Percentiles rank a stretch among this genome's conserved stretches.
These are phyloP conservation scores for Nezara viridula DNA, from an alignment of 2,888 invertebrate species.

Conservation along the genomic window DNA sequence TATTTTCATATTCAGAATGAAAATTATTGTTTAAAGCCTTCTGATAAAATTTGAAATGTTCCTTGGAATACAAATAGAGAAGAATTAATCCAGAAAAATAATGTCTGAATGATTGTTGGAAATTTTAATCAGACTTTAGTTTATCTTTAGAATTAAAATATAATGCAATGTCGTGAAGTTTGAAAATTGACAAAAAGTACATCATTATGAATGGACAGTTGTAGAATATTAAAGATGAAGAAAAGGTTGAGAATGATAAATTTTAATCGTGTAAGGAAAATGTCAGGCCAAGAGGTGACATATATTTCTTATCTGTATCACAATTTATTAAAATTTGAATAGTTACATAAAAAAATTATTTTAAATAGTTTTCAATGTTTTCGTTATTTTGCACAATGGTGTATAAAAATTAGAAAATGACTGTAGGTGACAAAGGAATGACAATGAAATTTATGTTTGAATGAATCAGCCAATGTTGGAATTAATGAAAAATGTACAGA, in stretches of 20 bases:
- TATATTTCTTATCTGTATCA: not conserved
- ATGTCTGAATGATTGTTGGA: not conserved
- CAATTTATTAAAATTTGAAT: not conserved
- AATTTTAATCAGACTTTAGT: conserved; percentile 15
- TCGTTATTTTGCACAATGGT: not conserved
- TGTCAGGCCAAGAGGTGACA: not conserved
- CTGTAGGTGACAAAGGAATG: not conserved
- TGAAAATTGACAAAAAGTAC: not conserved
- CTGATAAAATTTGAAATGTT: conserved; percentile 19
- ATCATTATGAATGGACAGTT: not conserved
- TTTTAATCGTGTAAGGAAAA: not conserved
- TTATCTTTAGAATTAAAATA: not conserved
- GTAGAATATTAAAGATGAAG: not conserved
- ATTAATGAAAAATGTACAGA: not conserved
- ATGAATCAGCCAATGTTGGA: not conserved
- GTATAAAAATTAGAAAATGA: not conserved
- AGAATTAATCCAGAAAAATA: not conserved
- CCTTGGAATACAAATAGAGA: conserved; percentile 4
- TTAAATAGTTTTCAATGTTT: not conserved
- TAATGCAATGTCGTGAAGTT: not conserved
- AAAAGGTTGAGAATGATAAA: not conserved
- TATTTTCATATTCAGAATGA: conserved; percentile 27
- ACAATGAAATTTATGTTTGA: not conserved
- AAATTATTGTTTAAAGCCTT: not conserved
- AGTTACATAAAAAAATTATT: not conserved